Conservation (phyloP, 2,113 vertebrate genomes). For the Typhlomys cinereus region DNA sequence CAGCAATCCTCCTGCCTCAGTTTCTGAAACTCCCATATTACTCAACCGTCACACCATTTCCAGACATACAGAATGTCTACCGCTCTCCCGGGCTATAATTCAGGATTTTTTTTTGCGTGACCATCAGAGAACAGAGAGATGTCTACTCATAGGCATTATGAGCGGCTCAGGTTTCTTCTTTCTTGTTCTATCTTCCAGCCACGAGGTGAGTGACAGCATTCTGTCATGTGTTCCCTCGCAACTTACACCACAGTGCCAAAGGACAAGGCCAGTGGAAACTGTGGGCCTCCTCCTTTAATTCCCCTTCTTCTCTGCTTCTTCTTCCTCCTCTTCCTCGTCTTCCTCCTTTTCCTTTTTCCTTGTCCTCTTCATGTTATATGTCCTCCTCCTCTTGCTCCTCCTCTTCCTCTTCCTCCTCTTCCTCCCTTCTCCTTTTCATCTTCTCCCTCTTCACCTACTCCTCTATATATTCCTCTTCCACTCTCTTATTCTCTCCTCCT, state of each 20-base stretch:
- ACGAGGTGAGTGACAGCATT: not conserved
- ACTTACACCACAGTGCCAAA: too few relatives aligned
- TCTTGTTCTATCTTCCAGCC: not conserved
- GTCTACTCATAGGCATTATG: too few relatives aligned
- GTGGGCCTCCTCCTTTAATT: too few relatives aligned
- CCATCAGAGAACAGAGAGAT: not conserved
- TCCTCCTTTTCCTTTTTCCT: too few relatives aligned
- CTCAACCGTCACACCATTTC: not conserved
- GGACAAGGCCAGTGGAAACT: not conserved
- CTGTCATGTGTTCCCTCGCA: too few relatives aligned
- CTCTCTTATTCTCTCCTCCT: not conserved
- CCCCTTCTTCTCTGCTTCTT: too few relatives aligned
- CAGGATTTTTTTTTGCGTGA: not conserved
- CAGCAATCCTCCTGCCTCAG: not conserved
- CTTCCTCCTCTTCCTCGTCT: too few relatives aligned
- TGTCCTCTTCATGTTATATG: not conserved
- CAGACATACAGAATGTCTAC: not conserved
- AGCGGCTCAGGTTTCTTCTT: not conserved
- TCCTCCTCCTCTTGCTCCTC: too few relatives aligned
- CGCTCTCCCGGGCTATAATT: not conserved
- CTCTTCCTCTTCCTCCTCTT: too few relatives aligned
- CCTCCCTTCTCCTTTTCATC: too few relatives aligned
- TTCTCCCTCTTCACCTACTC: not conserved
- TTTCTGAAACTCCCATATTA: not conserved
- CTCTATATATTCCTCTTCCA: not conserved